Percentiles rank a stretch among this genome's conserved stretches.
These are phyloP conservation scores for Caloenas nicobarica DNA, from an alignment of 2,113 vertebrate genomes.

Conservation along the genomic window DNA sequence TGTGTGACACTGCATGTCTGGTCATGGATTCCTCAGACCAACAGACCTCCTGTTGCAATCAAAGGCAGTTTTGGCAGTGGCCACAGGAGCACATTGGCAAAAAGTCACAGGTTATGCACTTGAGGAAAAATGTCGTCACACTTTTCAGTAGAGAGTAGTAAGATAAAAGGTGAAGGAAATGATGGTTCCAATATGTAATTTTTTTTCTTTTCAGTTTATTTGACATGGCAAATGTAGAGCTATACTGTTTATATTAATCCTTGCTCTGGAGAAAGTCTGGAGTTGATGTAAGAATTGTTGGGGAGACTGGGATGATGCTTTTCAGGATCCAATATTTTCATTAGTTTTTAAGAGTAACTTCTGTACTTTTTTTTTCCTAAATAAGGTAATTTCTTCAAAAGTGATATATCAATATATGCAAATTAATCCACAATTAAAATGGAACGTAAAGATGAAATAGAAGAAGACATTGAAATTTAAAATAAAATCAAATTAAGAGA, in stretches of 20 bases:
- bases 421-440: background rate
- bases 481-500: background rate
- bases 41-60: conserved; percentile 8
- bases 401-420: background rate
- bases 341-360: background rate
- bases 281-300: background rate
- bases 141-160: background rate
- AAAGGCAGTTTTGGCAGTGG: background rate
- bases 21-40: background rate
- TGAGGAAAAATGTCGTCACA: background rate
- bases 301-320: background rate
- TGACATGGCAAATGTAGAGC: background rate
- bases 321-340: background rate
- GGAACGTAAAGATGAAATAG: background rate
- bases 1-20: conserved; percentile 15
- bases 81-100: background rate
- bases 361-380: background rate
- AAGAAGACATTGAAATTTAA: background rate
- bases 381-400: background rate
- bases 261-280: background rate
- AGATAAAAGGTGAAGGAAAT: background rate
- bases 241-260: background rate
- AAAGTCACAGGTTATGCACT: background rate
- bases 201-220: background rate
- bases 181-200: background rate